A percentile compares a stretch with the other conserved stretches of the same genome.
Evolutionary conservation across 64 coral and sea anemone species (phyloP).

Genomic region (Stichodactyla helianthus): DNA sequence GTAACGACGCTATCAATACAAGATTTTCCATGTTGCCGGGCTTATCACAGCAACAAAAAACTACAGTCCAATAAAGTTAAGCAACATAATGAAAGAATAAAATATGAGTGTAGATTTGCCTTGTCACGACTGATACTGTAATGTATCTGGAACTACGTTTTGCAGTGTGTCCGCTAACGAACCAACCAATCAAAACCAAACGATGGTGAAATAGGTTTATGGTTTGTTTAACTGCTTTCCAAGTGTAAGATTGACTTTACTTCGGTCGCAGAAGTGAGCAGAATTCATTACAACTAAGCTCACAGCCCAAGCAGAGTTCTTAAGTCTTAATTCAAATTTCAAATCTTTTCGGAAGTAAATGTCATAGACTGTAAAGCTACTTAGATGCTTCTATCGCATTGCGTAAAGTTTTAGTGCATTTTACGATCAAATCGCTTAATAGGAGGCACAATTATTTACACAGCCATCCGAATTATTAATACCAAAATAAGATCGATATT

Average conservation of each 20-base stretch:
- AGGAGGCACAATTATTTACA: neutral
- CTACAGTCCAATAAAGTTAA: neutral
- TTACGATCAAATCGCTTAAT: slow-evolving; percentile 3
- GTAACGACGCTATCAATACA: neutral
- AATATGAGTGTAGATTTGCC: neutral
- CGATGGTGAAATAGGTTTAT: neutral
- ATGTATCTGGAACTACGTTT: neutral
- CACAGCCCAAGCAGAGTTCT: neutral
- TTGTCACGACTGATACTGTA: neutral
- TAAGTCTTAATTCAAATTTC: neutral
- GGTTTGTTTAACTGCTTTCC: neutral
- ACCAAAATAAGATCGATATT: neutral
- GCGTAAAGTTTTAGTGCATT: slow-evolving; percentile 10
- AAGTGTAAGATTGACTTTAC: neutral
- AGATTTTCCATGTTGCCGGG: neutral
- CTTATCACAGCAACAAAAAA: neutral
- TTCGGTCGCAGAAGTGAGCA: neutral
- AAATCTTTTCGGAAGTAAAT: slow-evolving; percentile 1
- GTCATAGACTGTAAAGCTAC: slow-evolving; percentile 1
- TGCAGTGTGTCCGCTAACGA: neutral
- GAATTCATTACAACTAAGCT: neutral
- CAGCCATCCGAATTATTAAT: neutral
- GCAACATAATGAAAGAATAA: neutral
- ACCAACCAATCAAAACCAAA: neutral
- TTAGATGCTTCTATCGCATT: neutral